A percentile compares a stretch with the other conserved stretches of the same genome.
Conservation (phyloP, 2,113 vertebrate genomes). For the Orientallactaga bullata region DNA sequence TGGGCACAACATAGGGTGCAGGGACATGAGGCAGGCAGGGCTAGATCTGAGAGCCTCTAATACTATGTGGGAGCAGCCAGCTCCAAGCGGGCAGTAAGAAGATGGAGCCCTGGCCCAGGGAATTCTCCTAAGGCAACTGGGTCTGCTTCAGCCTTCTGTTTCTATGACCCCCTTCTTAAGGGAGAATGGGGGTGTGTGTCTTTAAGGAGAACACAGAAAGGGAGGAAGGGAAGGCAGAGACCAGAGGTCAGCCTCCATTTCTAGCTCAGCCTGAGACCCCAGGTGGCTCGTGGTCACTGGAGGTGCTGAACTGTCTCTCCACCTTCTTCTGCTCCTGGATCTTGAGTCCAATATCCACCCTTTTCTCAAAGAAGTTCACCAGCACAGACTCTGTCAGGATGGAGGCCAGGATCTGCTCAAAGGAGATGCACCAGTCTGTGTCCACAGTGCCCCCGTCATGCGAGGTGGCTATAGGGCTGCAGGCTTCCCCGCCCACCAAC, state of each 20-base stretch:
- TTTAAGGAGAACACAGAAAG: conserved; percentile 65
- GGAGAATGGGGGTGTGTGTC: conserved; percentile 23
- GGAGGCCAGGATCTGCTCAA: conserved; percentile 98
- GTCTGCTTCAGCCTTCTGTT: neutral
- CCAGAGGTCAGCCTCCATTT: neutral
- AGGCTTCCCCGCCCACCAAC: conserved; percentile 89
- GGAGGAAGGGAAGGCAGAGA: neutral
- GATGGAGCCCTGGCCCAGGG: neutral
- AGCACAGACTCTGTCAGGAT: conserved; percentile 95
- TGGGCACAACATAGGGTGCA: conserved; percentile 70
- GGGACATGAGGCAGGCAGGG: conserved; percentile 76
- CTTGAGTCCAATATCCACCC: conserved; percentile 90
- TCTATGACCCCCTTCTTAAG: neutral
- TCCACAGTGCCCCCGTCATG: conserved; percentile 90
- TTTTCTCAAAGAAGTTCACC: conserved; percentile 97
- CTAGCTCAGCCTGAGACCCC: conserved; percentile 87
- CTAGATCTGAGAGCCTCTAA: conserved; percentile 80
- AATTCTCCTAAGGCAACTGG: neutral
- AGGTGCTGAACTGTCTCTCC: conserved; percentile 94
- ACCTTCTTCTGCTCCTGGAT: conserved; percentile 93
- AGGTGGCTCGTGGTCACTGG: conserved; percentile 93
- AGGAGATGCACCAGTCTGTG: conserved; percentile 96
- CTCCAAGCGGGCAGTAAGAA: conserved; percentile 70
- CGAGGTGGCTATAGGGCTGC: conserved; percentile 67
- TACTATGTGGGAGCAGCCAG: conserved; percentile 64